Percentiles rank a stretch among this genome's conserved stretches.
phyloP scores from a whole-genome alignment of 2,113 vertebrate genomes.

The Microcebus tavaratra region DNA sequence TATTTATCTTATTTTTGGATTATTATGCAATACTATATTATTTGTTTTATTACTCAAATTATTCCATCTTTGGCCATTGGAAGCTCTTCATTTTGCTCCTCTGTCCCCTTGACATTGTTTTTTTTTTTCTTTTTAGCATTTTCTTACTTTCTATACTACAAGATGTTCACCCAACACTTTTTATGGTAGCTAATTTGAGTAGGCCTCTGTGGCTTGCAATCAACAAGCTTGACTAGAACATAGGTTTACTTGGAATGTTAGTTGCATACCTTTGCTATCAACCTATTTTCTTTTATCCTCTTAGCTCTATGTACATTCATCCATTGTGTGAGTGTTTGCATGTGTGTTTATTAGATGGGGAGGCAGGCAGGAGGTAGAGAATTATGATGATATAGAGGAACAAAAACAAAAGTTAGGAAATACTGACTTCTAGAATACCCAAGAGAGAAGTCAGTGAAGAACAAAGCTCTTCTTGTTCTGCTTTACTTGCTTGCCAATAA shows the following conservation, averaged over 20 bases:
- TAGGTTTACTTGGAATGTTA: neutral
- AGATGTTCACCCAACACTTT: neutral
- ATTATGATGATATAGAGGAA: neutral
- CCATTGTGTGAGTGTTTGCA: neutral
- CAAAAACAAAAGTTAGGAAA: neutral
- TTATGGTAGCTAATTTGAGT: neutral
- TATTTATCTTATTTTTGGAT: neutral
- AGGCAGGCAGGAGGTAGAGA: neutral
- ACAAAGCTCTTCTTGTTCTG: neutral
- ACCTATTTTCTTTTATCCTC: neutral
- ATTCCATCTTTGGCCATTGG: neutral
- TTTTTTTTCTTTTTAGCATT: neutral
- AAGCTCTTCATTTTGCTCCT: neutral
- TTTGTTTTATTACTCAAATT: neutral
- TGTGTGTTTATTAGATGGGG: neutral
- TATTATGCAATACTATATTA: neutral
- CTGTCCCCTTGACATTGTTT: neutral
- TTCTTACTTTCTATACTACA: neutral
- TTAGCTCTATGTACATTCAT: neutral
- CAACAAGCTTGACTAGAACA: neutral
- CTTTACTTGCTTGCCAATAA: neutral
- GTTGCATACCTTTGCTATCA: neutral
- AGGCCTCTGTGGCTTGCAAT: neutral
- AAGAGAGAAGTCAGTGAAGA: neutral
- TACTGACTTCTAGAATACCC: neutral